Percentiles rank a stretch among this genome's conserved stretches.
Conservation (phyloP, 2,888 invertebrate species). For the Drosophila mayaguana region DNA sequence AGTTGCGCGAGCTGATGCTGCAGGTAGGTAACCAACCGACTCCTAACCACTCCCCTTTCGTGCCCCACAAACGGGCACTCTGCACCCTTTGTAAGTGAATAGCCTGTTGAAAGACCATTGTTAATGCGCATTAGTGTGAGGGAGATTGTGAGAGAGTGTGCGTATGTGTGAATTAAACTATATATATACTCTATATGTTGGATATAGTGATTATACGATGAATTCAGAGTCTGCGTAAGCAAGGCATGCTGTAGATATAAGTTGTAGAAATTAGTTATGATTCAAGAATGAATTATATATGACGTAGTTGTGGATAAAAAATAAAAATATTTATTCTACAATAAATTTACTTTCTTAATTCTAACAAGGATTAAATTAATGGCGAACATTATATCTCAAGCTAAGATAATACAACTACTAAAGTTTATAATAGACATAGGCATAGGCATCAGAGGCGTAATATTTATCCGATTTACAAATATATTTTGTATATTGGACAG, state of each 20-base stretch:
- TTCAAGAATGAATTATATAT: not conserved
- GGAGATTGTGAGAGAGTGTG: not conserved
- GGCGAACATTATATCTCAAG: too few species aligned
- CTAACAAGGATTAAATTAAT: too few species aligned
- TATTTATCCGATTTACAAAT: too few species aligned
- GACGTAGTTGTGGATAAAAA: too few species aligned
- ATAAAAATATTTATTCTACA: too few species aligned
- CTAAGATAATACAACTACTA: too few species aligned
- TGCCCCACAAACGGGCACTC: not conserved
- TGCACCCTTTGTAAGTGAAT: constrained; percentile 38
- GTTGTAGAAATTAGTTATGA: not conserved
- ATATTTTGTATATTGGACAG: too few species aligned
- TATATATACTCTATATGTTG: not conserved
- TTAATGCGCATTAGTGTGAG: constrained; percentile 23
- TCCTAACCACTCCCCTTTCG: not conserved
- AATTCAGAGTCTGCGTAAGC: not conserved
- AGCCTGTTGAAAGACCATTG: constrained; percentile 61
- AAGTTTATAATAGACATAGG: too few species aligned
- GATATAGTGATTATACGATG: not conserved
- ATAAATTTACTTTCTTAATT: too few species aligned
- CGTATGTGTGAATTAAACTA: not conserved
- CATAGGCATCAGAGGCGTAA: too few species aligned
- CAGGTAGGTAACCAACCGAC: constrained; percentile 85
- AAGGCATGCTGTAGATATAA: too few species aligned
- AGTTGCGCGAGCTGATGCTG: constrained; percentile 86